Evolutionary conservation across 2,113 vertebrate genomes (phyloP).

Genomic region (Plotosus lineatus): DNA sequence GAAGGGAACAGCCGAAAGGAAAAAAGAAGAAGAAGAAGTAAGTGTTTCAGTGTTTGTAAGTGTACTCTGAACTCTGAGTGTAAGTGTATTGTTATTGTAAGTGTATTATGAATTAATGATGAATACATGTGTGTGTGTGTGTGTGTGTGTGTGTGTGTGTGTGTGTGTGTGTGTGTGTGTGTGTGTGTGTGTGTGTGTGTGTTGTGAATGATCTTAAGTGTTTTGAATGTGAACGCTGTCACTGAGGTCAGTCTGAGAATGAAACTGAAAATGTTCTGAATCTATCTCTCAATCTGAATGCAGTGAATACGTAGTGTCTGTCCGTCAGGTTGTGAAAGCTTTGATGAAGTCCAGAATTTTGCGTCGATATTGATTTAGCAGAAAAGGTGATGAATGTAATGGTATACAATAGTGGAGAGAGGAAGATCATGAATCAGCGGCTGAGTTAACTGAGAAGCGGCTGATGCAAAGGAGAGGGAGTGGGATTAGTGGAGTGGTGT

Average conservation of each 20-base stretch:
- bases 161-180: no score
- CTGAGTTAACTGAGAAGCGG: constrained; percentile 46
- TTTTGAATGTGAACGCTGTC: no score
- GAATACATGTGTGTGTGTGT: no score
- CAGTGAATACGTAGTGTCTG: neutral
- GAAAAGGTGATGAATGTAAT: neutral
- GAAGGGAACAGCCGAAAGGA: no score
- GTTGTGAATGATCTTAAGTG: no score
- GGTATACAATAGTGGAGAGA: constrained; percentile 5
- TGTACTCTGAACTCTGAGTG: no score
- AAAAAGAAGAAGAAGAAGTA: no score
- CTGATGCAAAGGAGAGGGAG: constrained; percentile 13
- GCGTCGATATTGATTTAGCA: constrained; percentile 12
- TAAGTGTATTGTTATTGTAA: no score
- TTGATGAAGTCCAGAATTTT: neutral
- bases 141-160: no score
- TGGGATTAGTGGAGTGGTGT: constrained; percentile 38
- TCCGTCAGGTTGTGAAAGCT: neutral
- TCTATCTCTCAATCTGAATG: neutral
- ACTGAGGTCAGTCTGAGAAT: neutral
- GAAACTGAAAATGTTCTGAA: neutral
- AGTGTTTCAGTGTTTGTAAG: no score
- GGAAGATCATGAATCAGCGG: constrained; percentile 38
- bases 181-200: no score
- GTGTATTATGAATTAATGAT: no score